Evolutionary conservation across 2,888 invertebrate genomes (phyloP).

Genomic region (Eupithecia inturbata): DNA sequence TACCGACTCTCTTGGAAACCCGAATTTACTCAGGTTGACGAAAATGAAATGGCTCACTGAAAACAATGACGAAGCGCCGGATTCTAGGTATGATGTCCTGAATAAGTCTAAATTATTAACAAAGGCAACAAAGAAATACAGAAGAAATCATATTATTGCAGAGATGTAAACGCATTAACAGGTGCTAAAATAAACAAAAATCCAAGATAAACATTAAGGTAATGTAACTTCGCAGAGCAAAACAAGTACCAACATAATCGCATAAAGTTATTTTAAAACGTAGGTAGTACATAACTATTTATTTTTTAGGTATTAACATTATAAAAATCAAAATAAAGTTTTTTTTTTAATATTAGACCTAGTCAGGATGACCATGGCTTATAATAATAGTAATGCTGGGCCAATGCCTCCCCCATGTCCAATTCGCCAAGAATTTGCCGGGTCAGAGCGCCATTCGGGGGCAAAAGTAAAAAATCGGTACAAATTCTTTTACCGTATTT

Average conservation of each 20-base stretch:
- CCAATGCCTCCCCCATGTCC: not conserved
- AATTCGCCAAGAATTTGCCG: not conserved
- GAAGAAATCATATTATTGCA: conserved; percentile 67
- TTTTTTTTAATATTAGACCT: too few relatives aligned
- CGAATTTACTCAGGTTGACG: conserved; percentile 69
- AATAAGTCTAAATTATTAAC: not conserved
- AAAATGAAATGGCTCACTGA: conserved; percentile 78
- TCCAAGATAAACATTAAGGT: conserved; percentile 32
- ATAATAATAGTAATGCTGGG: not conserved
- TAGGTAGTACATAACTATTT: too few relatives aligned
- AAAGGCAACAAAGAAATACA: conserved; percentile 43
- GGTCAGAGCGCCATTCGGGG: not conserved
- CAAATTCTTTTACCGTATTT: conserved; percentile 29
- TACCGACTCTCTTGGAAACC: conserved; percentile 46
- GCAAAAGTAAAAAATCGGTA: not conserved
- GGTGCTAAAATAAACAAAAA: conserved; percentile 58
- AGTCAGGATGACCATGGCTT: not conserved
- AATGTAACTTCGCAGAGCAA: not conserved
- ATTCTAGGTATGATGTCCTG: conserved; percentile 65
- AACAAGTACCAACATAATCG: not conserved
- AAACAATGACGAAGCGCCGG: conserved; percentile 56
- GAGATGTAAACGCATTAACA: conserved; percentile 72
- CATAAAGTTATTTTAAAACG: not conserved
- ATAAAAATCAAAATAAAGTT: too few relatives aligned
- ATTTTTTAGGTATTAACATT: not conserved